Base-by-base conservation (phyloP, 2,113 vertebrate genomes). In the Xyliphius kryptos region DNA sequence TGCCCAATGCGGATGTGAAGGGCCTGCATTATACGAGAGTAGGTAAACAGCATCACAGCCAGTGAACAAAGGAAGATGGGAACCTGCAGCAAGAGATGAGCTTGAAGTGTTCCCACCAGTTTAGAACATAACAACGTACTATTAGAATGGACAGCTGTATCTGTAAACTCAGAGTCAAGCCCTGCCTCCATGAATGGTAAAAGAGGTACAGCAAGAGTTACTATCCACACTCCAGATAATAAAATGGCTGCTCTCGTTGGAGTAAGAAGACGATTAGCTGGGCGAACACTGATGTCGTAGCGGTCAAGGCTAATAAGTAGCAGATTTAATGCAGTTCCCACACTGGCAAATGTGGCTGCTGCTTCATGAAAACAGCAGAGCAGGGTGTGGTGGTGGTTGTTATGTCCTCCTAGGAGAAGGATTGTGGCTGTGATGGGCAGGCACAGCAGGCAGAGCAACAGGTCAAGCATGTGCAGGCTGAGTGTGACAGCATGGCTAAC, bases 291-390 rank as follows among this genome's bases (percentile, higher is more conserved):
- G 80, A 92, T 87, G 81, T 89, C 86, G 12, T 88, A 89, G 55
- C 86, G 77, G 69, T 88, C 88, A 53, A 90, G 57, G 67, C 85
- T 89, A 71, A 91, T 84, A 15, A 88, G 86, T 65, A 93, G 71
- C 6, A 89, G 81, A 6, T 88, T 91, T 61, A 87, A 80, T 11
- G 87, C 80, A 0, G 89, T 91, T 68, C 88, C 86, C 51, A 88
- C 82, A 6, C 89, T 87, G 43, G 86, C 88, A 59, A 89, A 89
- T 6, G 86, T 88, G 73, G 89, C 85, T 41, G 89, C 89, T 40
- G 89, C 88, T 79, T 90, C 88, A 2, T 90, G 89, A 61, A 89
- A 86, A 79, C 86, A 88, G 79, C 88, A 89, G 44, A 90, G 78
- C 36, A 86, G 85, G 17, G 89, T 85, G 52, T 85, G 74, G 26